Evolutionary conservation across 2,888 invertebrate species (phyloP).

Genomic region (Odiellus spinosus): DNA sequence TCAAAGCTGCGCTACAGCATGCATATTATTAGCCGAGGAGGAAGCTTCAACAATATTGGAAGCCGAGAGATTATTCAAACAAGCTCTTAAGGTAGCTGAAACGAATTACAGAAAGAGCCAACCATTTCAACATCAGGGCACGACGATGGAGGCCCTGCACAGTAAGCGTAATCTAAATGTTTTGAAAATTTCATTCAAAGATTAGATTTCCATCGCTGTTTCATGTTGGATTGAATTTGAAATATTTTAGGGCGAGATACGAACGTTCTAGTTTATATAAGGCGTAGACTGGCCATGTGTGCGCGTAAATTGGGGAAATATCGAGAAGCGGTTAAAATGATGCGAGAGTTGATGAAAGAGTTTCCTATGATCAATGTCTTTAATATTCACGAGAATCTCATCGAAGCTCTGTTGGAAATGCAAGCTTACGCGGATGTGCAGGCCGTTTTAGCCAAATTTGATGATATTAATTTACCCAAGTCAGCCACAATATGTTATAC

Average conservation of each 20-base stretch:
- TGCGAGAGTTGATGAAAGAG: slow-evolving; percentile 65
- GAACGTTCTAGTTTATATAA: slow-evolving; percentile 84
- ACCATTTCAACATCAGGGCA: slow-evolving; percentile 56
- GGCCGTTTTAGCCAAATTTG: slow-evolving; percentile 76
- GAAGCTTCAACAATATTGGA: slow-evolving; percentile 68
- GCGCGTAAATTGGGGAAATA: slow-evolving; percentile 81
- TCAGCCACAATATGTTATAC: slow-evolving; percentile 91
- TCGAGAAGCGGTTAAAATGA: slow-evolving; percentile 90
- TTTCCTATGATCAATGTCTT: slow-evolving; percentile 86
- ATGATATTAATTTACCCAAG: slow-evolving; percentile 83
- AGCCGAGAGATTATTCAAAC: slow-evolving; percentile 39
- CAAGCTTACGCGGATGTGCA: slow-evolving; percentile 94
- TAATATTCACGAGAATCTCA: slow-evolving; percentile 87
- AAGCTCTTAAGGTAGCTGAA: slow-evolving; percentile 69
- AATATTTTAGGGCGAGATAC: slow-evolving; percentile 55
- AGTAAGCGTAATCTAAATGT: slow-evolving; percentile 34
- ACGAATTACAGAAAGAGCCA: slow-evolving; percentile 63
- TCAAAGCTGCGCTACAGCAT: slow-evolving; percentile 65
- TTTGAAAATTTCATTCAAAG: neutral
- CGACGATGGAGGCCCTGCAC: slow-evolving; percentile 56
- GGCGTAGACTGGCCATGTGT: slow-evolving; percentile 91
- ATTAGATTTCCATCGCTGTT: too few relatives aligned
- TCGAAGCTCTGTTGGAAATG: slow-evolving; percentile 86
- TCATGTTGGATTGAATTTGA: too few relatives aligned
- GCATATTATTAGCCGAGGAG: slow-evolving; percentile 88